phyloP scores from a whole-genome alignment of 2,888 invertebrate genomes.

The Vannuccia rotundouncinata region DNA sequence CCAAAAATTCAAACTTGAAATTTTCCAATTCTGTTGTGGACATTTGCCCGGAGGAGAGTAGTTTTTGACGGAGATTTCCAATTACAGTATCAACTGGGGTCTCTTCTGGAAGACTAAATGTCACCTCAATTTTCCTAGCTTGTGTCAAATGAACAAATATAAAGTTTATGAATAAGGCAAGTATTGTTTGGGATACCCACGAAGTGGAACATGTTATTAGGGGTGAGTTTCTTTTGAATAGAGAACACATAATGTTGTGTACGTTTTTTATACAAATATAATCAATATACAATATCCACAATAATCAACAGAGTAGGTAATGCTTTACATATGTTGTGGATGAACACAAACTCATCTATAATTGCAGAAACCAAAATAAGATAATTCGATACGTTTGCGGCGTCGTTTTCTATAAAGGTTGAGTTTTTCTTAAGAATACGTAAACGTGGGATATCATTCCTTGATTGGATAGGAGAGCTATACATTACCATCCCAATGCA shows the following conservation, averaged over 20 bases:
- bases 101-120: neutral
- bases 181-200: neutral
- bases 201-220: neutral
- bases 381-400: neutral
- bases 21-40: neutral
- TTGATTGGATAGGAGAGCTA: neutral
- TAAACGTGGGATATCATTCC: neutral
- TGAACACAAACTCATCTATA: too few relatives aligned
- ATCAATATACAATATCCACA: too few relatives aligned
- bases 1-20: neutral
- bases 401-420: neutral
- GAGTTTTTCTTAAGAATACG: neutral
- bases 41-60: neutral
- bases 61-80: conserved; percentile 7
- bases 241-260: neutral
- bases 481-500: neutral
- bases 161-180: neutral
- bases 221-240: neutral
- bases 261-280: too few relatives aligned
- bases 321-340: too few relatives aligned
- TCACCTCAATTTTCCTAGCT: neutral
- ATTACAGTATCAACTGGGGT: neutral
- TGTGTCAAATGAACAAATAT: neutral
- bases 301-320: too few relatives aligned
- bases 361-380: too few relatives aligned